phyloP scores from a whole-genome alignment of 2,113 vertebrate species.

The Synchiropus splendidus region DNA sequence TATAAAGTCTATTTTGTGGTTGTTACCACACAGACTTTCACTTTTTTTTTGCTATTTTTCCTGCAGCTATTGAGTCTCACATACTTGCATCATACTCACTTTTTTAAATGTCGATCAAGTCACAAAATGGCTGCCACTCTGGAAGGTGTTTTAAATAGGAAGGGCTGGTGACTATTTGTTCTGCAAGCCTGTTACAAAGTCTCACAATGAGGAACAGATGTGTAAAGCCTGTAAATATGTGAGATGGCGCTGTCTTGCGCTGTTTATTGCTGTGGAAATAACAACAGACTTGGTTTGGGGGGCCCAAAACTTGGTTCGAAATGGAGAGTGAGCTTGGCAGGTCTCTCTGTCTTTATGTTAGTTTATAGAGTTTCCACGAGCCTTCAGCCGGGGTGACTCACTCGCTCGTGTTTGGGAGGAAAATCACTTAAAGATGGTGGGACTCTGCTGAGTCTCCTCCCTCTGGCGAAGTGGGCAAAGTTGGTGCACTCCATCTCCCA shows the following conservation, averaged over 20 bases:
- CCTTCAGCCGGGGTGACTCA: slow-evolving; percentile 43
- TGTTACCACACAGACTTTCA: too few relatives aligned
- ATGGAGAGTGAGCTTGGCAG: slow-evolving; percentile 25
- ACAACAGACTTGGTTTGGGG: slow-evolving; percentile 36
- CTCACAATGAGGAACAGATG: slow-evolving; percentile 43
- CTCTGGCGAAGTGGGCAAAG: slow-evolving; percentile 11
- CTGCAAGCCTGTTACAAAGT: neutral
- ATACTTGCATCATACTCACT: too few relatives aligned
- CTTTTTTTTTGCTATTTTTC: too few relatives aligned
- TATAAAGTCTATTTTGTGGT: too few relatives aligned
- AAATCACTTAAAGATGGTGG: slow-evolving; percentile 58
- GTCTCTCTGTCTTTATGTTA: slow-evolving; percentile 3
- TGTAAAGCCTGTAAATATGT: slow-evolving; percentile 19
- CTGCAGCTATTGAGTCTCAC: too few relatives aligned
- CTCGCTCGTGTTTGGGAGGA: slow-evolving; percentile 17
- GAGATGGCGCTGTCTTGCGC: slow-evolving; percentile 13
- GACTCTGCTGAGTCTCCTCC: slow-evolving; percentile 16
- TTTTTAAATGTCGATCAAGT: too few relatives aligned
- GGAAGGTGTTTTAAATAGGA: too few relatives aligned
- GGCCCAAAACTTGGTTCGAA: slow-evolving; percentile 24
- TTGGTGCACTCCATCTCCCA: slow-evolving; percentile 7
- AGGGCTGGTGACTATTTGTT: slow-evolving; percentile 2
- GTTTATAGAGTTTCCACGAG: slow-evolving; percentile 56
- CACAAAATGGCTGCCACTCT: too few relatives aligned
- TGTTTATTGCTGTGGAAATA: slow-evolving; percentile 23